Base-by-base conservation (phyloP, 1,140 invertebrate species). In the Hycleus cichorii region DNA sequence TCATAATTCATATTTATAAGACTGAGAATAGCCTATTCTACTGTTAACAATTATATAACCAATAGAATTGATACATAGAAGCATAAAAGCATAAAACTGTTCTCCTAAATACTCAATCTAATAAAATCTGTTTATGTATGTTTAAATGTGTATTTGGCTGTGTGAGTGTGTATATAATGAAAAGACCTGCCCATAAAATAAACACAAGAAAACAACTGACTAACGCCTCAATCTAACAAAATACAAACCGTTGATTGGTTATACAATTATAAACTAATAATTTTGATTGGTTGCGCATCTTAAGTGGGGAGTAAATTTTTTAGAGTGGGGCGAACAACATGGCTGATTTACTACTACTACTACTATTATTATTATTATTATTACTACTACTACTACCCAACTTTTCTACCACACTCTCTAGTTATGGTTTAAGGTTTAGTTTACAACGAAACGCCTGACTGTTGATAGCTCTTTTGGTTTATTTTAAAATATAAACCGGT, bases 71-170 rank as follows among this genome's bases (percentile, higher is more conserved):
- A 32, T 32, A 32, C 65, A 69, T 65, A 69, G 65, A 62, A 69
- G 51, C 63, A 59, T 63, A 61, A 62, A 59, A 63, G 60, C 65
- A 67, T 66, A 69, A 72, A 70, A 70, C 68, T 67, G 64, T 67
- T 69, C 65, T 68, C 70, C 65, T 69, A 70, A 67, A 70, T 63
- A 70, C 60, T 68, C 67, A 66, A 72, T 70, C 68, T 68, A 69
- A 69, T 68, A 69, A 70, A 72, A 70, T 70, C 68, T 65, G 60
- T 63, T 62, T 56, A 51, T 40, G 39, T 18, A 18, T 18, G 18
- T 18, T 18, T 18, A 18, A 18, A 18, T 18, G 18, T 18, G 18
- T 18, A 18, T 18, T 18, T 18, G 18, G 1, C 18, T 18, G 18
- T 18, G 18, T 18, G 18, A 18, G 18, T 18, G 18, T 18, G 18